Conservation (phyloP, 2,888 invertebrate species). For the Nephrotoma appendiculata region DNA sequence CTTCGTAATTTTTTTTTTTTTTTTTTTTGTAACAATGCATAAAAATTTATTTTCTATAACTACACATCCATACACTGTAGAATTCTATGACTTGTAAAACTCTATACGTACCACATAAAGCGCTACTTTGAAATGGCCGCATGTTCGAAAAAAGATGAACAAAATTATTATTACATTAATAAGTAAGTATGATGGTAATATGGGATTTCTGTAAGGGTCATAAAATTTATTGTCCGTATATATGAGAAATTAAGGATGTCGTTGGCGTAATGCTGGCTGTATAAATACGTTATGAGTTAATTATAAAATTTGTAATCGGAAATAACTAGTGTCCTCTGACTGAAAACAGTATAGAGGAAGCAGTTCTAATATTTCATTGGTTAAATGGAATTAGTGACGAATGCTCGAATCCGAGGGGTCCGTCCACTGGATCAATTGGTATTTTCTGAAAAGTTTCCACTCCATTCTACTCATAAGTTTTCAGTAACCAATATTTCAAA, state of each 20-base stretch:
- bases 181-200: not conserved
- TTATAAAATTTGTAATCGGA: too few relatives aligned
- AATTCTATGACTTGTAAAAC: not conserved
- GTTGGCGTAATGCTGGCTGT: not conserved
- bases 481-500: too few relatives aligned
- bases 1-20: not conserved
- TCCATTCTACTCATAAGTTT: too few relatives aligned
- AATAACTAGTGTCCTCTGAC: too few relatives aligned
- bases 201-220: not conserved
- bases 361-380: too few relatives aligned
- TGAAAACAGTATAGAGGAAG: too few relatives aligned
- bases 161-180: not conserved
- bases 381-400: too few relatives aligned
- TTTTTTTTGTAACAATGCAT: not conserved
- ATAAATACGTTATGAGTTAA: too few relatives aligned
- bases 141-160: not conserved
- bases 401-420: too few relatives aligned
- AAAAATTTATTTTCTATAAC: not conserved
- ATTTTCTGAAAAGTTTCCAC: too few relatives aligned
- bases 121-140: not conserved
- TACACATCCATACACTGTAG: not conserved
- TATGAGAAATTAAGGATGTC: not conserved
- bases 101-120: not conserved
- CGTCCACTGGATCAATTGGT: too few relatives aligned
- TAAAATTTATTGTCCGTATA: not conserved